A percentile compares a stretch with the other conserved stretches of the same genome.
phyloP scores from a whole-genome alignment of 1,140 invertebrate species.

The Nebria ingens region DNA sequence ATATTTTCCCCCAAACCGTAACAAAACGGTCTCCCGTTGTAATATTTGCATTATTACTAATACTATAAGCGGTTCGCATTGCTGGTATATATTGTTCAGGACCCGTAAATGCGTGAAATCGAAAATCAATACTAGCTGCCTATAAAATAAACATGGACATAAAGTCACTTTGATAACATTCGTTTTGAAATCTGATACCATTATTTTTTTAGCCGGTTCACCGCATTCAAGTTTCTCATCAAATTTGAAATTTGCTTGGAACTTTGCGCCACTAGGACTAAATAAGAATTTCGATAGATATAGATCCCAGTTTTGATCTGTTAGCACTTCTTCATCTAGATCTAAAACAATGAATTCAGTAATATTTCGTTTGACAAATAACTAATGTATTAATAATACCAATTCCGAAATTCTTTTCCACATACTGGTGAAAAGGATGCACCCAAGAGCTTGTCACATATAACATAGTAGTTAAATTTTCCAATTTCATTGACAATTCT shows the following conservation, averaged over 20 bases:
- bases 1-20: conserved; percentile 57
- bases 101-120: conserved; percentile 45
- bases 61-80: conserved; percentile 51
- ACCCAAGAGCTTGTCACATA: conserved; percentile 52
- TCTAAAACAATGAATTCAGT: conserved; percentile 24
- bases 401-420: conserved; percentile 31
- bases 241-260: conserved; percentile 58
- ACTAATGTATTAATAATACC: conserved; percentile 13
- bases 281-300: conserved; percentile 61
- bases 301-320: conserved; percentile 42
- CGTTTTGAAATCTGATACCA: conserved; percentile 28
- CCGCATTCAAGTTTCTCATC: conserved; percentile 48
- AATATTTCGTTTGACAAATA: not conserved
- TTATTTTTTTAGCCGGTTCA: conserved; percentile 40
- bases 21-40: conserved; percentile 47
- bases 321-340: conserved; percentile 37
- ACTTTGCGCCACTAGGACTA: conserved; percentile 54
- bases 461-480: conserved; percentile 41
- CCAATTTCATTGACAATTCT: conserved; percentile 40
- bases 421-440: conserved; percentile 47
- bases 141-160: conserved; percentile 16
- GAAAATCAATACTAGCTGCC: conserved; percentile 49
- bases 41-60: conserved; percentile 44
- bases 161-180: not conserved
- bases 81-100: conserved; percentile 61